Conservation (phyloP, 2,113 vertebrate genomes). For the Pionites leucogaster region DNA sequence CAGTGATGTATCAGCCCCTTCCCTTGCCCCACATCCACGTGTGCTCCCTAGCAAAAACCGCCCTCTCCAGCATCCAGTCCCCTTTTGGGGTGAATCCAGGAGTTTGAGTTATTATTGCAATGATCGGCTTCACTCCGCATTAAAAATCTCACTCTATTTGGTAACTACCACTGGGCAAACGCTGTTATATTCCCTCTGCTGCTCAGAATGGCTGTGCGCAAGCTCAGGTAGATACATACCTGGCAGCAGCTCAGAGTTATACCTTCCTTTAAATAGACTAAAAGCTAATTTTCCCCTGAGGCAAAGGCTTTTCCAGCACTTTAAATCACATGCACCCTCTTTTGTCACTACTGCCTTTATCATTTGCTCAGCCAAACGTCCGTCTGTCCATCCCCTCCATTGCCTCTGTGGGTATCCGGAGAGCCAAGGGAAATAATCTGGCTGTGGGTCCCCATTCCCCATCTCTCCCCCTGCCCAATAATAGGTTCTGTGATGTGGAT, state of each 20-base stretch:
- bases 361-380: neutral
- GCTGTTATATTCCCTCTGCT: neutral
- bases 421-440: neutral
- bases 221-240: neutral
- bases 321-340: neutral
- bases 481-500: constrained; percentile 11
- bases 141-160: neutral
- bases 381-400: fast-evolving
- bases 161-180: neutral
- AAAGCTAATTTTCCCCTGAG: neutral
- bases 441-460: neutral
- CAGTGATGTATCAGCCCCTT: neutral
- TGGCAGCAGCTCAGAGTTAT: neutral
- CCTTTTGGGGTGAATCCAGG: neutral
- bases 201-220: neutral
- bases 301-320: neutral
- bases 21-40: neutral
- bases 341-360: neutral
- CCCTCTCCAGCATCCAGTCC: neutral
- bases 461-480: neutral
- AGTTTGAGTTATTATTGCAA: neutral
- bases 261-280: neutral
- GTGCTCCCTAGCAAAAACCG: neutral
- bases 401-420: neutral
- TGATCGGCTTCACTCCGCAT: neutral